Evolutionary conservation across 2,797 vertebrate genomes (phyloP).

Genomic region (Amphiprion clarkii): DNA sequence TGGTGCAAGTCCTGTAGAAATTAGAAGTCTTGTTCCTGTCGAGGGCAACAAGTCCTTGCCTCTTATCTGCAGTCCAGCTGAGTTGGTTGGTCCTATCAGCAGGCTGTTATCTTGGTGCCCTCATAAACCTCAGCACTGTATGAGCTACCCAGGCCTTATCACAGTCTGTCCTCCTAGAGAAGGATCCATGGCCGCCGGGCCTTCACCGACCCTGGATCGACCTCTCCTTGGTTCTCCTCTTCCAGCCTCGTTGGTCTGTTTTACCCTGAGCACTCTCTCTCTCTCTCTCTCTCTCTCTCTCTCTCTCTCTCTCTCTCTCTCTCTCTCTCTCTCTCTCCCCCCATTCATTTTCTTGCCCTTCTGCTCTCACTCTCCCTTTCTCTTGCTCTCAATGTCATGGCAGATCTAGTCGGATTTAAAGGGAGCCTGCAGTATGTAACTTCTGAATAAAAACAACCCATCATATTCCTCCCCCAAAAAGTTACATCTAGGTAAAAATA

Average conservation of each 20-base stretch:
- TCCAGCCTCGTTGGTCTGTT: constrained; percentile 46
- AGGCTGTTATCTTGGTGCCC: constrained; percentile 81
- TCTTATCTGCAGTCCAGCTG: constrained; percentile 82
- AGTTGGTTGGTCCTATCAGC: constrained; percentile 78
- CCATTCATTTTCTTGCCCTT: constrained; percentile 36
- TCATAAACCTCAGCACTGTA: constrained; percentile 76
- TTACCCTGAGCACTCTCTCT: constrained; percentile 38
- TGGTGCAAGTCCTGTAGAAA: constrained; percentile 40
- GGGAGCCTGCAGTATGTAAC: constrained; percentile 1
- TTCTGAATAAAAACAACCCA: neutral
- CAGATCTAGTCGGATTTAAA: constrained; percentile 30
- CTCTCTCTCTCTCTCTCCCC: neutral
- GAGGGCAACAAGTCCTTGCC: constrained; percentile 81
- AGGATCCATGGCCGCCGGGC: constrained; percentile 80
- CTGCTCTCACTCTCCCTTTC: constrained; percentile 15
- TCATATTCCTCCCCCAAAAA: neutral
- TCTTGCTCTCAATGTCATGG: constrained; percentile 59
- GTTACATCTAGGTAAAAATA: neutral
- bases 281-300: neutral
- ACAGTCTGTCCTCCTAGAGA: constrained; percentile 76
- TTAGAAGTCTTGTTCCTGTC: constrained; percentile 69
- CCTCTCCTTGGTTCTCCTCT: constrained; percentile 75
- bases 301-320: neutral
- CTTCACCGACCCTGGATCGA: constrained; percentile 72
- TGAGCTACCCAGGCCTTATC: constrained; percentile 83